Evolutionary conservation across 1,140 invertebrate genomes (phyloP), one percentile per base, ranked within the genome.

Genomic region (Drosophila teissieri): DNA sequence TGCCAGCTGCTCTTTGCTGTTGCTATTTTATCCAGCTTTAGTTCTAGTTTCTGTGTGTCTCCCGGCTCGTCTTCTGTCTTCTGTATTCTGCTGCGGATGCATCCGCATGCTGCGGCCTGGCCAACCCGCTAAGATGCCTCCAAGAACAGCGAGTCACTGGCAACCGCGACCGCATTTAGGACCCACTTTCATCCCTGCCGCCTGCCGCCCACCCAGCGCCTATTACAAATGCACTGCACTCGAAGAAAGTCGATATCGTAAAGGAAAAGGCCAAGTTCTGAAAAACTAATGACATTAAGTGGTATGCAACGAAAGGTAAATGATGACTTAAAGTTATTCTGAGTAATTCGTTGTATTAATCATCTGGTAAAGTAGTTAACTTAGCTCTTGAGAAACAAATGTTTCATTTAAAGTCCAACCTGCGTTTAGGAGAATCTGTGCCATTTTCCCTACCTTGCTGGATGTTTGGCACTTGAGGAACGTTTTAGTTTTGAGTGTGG

Each of bases 151-250:
- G 61, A 73, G 79, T 86, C 79, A 88, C 61, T 82, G 24, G 63
- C 58, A 76, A 64, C 74, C 78, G 60, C 82, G 81, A 78, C 82
- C 82, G 61, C 82, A 86, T 83, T 89, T 86, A 70, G 81, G 57
- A 44, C 58, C 36, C 62, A 22, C 10, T 22, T 10, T n/a, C 39
- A 39, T 36, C 54, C 12, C 48, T 17, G 2, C 46, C 27, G 3
- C 48, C 1, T 31, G 10, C n/a, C 27, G 24, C 17, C 12, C 34
- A 11, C n/a, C 24, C 19, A 19, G 48, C 12, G 31, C 17, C 55
- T 49, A 64, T 64, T 67, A 51, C 17, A 64, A 51, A 46, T 8
- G 31, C 27, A 4, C 27, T 69, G 11, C 64, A 69, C 67, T 36
- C 10, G 14, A 12, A 42, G 22, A 46, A 34, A 62, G 42, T n/a